A percentile compares a stretch with the other conserved stretches of the same genome.
phyloP scores from a whole-genome alignment of 2,797 vertebrate genomes.

The Octomys mimax region DNA sequence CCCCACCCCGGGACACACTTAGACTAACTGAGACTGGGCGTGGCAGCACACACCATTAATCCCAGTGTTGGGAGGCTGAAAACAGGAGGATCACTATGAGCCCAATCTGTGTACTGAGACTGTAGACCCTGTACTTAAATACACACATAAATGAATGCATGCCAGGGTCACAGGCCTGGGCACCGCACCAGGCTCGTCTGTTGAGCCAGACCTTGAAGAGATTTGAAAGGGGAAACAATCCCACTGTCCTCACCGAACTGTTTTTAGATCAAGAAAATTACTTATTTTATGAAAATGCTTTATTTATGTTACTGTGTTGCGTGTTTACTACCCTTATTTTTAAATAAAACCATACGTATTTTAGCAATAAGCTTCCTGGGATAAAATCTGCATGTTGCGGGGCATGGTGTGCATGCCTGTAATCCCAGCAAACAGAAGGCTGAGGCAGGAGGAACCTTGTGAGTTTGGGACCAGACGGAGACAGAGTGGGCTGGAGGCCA shows the following conservation, averaged over 20 bases:
- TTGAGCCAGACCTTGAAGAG: not conserved
- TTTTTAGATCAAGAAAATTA: not conserved
- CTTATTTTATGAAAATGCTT: not conserved
- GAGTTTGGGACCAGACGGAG: too few relatives aligned
- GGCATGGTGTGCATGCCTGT: too few relatives aligned
- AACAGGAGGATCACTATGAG: too few relatives aligned
- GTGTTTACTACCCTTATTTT: not conserved
- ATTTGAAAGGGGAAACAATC: not conserved
- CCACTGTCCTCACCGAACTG: not conserved
- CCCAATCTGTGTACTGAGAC: too few relatives aligned
- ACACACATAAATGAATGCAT: not conserved
- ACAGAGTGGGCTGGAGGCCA: too few relatives aligned
- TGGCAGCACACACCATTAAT: too few relatives aligned
- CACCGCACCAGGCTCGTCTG: not conserved
- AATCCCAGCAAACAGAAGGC: too few relatives aligned
- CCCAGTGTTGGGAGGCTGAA: too few relatives aligned
- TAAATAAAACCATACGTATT: not conserved
- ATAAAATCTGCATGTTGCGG: not conserved
- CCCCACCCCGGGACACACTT: too few relatives aligned
- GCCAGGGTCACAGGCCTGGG: not conserved
- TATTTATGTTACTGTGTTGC: not conserved
- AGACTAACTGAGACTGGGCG: too few relatives aligned
- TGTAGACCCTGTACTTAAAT: too few relatives aligned
- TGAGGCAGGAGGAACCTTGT: too few relatives aligned
- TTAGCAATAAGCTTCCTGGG: not conserved